Conservation (phyloP, 2,113 vertebrate species). For the Zonotrichia leucophrys region DNA sequence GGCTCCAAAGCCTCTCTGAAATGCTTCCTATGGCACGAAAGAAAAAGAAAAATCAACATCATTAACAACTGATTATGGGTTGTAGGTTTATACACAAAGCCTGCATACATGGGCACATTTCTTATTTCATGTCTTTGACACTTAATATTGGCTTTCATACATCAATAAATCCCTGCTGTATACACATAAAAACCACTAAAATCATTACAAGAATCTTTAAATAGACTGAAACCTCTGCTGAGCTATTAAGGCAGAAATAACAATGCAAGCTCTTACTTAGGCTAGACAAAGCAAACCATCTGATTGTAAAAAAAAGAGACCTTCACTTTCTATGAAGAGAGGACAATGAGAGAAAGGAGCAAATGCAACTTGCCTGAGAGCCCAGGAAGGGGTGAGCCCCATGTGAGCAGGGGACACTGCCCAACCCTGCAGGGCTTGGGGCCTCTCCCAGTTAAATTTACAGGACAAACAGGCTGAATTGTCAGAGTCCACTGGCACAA, state of each 20-base stretch:
- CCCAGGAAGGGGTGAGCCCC: neutral
- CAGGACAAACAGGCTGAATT: neutral
- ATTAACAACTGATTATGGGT: neutral
- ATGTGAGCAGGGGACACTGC: neutral
- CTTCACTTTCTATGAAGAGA: neutral
- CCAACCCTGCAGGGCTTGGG: neutral
- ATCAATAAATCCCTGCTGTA: neutral
- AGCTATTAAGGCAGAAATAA: slow-evolving; percentile 37
- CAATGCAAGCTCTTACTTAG: slow-evolving; percentile 5
- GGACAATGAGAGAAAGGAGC: neutral
- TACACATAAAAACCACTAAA: slow-evolving; percentile 5
- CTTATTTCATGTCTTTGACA: neutral
- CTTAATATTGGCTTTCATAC: neutral
- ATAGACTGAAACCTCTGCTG: slow-evolving; percentile 28
- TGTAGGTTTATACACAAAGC: neutral
- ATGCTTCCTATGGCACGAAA: neutral
- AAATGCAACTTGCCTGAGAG: neutral
- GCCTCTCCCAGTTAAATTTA: neutral
- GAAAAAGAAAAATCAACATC: neutral
- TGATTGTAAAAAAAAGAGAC: neutral
- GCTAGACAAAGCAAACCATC: neutral
- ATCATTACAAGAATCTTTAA: slow-evolving; percentile 19
- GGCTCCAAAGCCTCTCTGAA: neutral
- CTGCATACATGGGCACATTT: neutral
- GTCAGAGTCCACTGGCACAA: neutral